Evolutionary conservation across 2,113 vertebrate genomes (phyloP), one percentile per base, ranked within the genome.

Genomic region (Dasyurus viverrinus): DNA sequence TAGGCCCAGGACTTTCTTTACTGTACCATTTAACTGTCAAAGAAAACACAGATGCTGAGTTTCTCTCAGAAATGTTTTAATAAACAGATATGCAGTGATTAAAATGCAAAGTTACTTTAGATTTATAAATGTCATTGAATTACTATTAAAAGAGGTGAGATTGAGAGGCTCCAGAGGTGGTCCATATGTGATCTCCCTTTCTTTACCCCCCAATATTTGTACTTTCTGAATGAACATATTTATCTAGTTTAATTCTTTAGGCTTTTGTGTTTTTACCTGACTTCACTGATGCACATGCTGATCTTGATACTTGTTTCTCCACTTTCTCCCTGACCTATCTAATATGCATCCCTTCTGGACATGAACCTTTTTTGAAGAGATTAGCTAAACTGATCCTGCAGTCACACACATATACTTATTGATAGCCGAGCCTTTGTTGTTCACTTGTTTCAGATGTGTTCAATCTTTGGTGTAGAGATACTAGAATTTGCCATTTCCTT

Each of bases 121-220:
- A n/a, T 19, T 84, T 84, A 42, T 36, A 84, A 84, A 42, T 42
- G 19, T 42, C 36, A 22, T 84, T 84, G 36, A n/a, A 36, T 55
- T 92, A 30, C 92, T 93, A 53, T 50, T 95, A 95, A 94, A 91
- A 91, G 8, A 48, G 52, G 90, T 68, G 27, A 96, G 22, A 94
- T 90, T 93, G 27, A 19, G 60, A 46, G 53, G 55, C 42, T 89
- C 8, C 89, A 92, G 57, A 95, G 60, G 36, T 76, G 60, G 11
- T 5, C 30, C 36, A 76, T 91, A 89, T 92, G 68, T 89, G 0
- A 6, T 90, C 30, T 92, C 12, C 3, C 8, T 92, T 92, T 92
- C 68, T 6, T 92, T 2, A 89, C 30, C 53, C 54, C 12, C 91
- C 36, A 26, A 22, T 84, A 60, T 53, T 60, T 89, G 2, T 76